Base-by-base conservation (phyloP, 2,113 vertebrate species). In the Rallus limicola region DNA sequence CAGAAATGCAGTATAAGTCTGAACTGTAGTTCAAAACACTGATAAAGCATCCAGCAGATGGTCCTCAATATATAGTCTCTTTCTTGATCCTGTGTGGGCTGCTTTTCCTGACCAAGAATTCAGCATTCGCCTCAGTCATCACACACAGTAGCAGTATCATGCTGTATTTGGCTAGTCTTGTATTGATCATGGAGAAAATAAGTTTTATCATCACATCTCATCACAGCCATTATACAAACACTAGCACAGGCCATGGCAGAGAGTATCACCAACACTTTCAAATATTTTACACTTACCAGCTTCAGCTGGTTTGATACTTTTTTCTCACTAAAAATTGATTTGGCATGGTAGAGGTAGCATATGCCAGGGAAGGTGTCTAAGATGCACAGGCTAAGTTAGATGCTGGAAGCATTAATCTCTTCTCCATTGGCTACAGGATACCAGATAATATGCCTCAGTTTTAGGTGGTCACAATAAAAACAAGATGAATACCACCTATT, bases 31-130 rank as follows among this genome's bases (percentile, higher is more conserved):
- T 95, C 87, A 92, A 90, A 95, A 96, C 92, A 93, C 75, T 93
- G 90, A 93, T 94, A 90, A 67, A 93, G 75, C 74, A 96, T 87
- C 75, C 29, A 96, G 65, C 90, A 97, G 90, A 93, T 94, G 85
- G 90, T 93, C 29, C 53, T 65, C 48, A 90, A 72, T 76, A 71
- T 76, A 95, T 59, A 65, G 42, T 56, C 82, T 89, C 84, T 85
- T 87, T 59, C 92, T 87, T 95, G 90, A 91, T 92, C 87, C 78
- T 95, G 81, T 85, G 90, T 91, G 90, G 85, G 85, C 52, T 96
- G 75, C 78, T 96, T 91, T 96, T 96, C 92, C 92, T 95, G 93
- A 91, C 92, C 93, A 87, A 87, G 67, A 87, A 89, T 84, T 92
- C 92, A 95, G 46, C 56, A 71, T 89, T 87, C 0, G 2, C 76